Percentiles rank a stretch among this genome's conserved stretches.
These are phyloP conservation scores for Lethenteron camtschaticum DNA, from an alignment of 2,113 vertebrate genomes.

Conservation along the genomic window DNA sequence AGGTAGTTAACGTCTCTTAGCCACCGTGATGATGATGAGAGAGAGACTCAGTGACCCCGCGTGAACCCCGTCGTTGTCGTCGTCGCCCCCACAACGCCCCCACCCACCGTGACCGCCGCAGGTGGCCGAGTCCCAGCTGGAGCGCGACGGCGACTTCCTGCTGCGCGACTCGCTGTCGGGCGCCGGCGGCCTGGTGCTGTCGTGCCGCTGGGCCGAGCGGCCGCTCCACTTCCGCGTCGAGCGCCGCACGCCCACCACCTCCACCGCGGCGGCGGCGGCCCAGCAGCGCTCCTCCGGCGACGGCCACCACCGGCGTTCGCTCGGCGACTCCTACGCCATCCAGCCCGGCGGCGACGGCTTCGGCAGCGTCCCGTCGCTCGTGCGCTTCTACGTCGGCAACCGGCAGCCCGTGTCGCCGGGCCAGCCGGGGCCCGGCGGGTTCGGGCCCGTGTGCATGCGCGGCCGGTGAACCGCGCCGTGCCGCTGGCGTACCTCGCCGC, in stretches of 20 bases:
- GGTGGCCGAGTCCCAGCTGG: conserved; percentile 36
- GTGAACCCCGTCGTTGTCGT: too few species aligned
- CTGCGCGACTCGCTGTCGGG: conserved; percentile 33
- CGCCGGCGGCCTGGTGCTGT: conserved; percentile 34
- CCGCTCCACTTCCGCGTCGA: conserved; percentile 50
- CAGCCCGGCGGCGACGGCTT: conserved; percentile 34
- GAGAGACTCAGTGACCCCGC: too few species aligned
- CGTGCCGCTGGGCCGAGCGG: conserved; percentile 32
- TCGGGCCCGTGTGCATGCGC: conserved; percentile 36
- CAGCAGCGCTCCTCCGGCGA: too few species aligned
- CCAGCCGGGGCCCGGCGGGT: conserved; percentile 30
- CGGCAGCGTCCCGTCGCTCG: conserved; percentile 57
- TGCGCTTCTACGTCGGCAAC: conserved; percentile 62
- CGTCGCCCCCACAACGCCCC: too few species aligned
- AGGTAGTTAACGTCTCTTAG: too few species aligned
- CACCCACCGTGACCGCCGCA: conserved; percentile 12
- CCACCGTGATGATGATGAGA: too few species aligned
- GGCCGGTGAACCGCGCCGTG: conserved; percentile 75
- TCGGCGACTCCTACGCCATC: too few species aligned
- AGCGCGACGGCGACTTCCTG: conserved; percentile 48
- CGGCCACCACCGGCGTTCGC: too few species aligned
- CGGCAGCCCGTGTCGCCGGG: conserved; percentile 45
- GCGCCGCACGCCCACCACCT: conserved; percentile 35
- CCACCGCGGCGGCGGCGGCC: conserved; percentile 21
- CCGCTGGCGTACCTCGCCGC: conserved; percentile 89